Evolutionary conservation across 2,113 vertebrate genomes (phyloP).

Genomic region (Elgaria multicarinata): DNA sequence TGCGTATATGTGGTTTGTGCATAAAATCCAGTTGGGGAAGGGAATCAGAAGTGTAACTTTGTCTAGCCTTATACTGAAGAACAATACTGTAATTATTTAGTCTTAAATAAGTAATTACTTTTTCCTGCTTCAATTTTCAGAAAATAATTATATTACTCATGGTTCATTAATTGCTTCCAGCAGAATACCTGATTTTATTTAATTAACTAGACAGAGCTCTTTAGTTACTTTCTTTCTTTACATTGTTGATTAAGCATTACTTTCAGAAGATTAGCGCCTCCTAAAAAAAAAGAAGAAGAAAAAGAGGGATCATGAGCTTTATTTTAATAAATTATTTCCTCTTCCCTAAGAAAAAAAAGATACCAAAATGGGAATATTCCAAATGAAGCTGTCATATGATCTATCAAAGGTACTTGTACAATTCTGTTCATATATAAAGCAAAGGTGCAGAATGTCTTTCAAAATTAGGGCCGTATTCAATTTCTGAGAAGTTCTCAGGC

Average conservation of each 20-base stretch:
- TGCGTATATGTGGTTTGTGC: neutral
- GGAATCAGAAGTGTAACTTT: conserved; percentile 29
- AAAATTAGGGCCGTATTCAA: too few relatives aligned
- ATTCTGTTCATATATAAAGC: too few relatives aligned
- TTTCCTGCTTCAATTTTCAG: conserved; percentile 68
- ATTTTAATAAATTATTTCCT: conserved; percentile 34
- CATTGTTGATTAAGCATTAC: conserved; percentile 71
- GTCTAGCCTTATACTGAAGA: conserved; percentile 55
- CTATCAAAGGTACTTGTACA: neutral
- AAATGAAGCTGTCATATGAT: conserved; percentile 38
- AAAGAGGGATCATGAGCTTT: conserved; percentile 38
- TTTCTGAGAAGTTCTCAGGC: too few relatives aligned
- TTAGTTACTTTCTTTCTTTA: conserved; percentile 67
- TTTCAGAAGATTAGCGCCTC: conserved; percentile 66
- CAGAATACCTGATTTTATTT: conserved; percentile 68
- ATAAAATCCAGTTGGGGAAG: neutral
- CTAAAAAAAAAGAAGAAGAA: conserved; percentile 32
- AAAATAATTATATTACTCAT: conserved; percentile 71
- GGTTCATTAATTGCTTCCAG: conserved; percentile 73
- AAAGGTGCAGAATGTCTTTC: too few relatives aligned
- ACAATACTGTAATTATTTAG: conserved; percentile 67
- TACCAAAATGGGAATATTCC: neutral
- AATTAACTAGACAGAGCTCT: conserved; percentile 69
- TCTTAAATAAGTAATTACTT: conserved; percentile 71
- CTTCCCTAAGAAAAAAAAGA: neutral